Evolutionary conservation across 2,113 vertebrate genomes (phyloP).

Genomic region (Phycodurus eques): DNA sequence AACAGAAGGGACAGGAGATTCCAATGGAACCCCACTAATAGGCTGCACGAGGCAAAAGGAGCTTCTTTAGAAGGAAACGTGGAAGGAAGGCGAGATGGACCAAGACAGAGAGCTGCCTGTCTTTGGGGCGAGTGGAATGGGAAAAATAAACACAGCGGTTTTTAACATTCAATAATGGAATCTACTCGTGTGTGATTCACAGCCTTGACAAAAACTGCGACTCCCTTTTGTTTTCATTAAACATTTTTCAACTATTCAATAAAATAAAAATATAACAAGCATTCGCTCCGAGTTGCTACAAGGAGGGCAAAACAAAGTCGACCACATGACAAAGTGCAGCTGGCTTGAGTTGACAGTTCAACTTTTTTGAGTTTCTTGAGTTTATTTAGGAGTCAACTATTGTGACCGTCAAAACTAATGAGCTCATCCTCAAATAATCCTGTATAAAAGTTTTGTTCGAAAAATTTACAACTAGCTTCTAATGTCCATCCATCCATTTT

Average conservation of each 20-base stretch:
- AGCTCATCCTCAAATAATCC: background rate
- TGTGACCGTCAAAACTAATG: background rate
- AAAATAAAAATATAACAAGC: slow-evolving; percentile 10
- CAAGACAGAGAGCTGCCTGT: slow-evolving; percentile 56
- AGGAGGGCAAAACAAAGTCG: slow-evolving; percentile 1
- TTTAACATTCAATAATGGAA: slow-evolving; percentile 53
- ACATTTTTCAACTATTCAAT: slow-evolving; percentile 20
- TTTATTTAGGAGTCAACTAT: background rate
- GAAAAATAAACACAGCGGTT: slow-evolving; percentile 62
- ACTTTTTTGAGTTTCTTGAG: slow-evolving; percentile 1
- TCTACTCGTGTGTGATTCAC: slow-evolving; percentile 53
- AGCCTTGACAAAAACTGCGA: slow-evolving; percentile 20
- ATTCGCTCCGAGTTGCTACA: slow-evolving; percentile 3
- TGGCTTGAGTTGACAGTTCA: background rate
- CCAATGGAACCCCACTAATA: slow-evolving; percentile 56
- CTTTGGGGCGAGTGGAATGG: slow-evolving; percentile 49
- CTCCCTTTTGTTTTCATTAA: slow-evolving; percentile 38
- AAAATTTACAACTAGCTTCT: too few relatives aligned
- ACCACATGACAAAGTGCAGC: slow-evolving; percentile 12
- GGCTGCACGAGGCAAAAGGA: slow-evolving; percentile 39
- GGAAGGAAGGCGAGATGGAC: slow-evolving; percentile 42
- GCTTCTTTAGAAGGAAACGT: slow-evolving; percentile 40
- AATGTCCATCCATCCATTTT: too few relatives aligned
- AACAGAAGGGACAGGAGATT: slow-evolving; percentile 53
- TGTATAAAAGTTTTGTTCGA: too few relatives aligned